phyloP scores from a whole-genome alignment of 2,888 invertebrate species.

The Sarcophaga variegata region DNA sequence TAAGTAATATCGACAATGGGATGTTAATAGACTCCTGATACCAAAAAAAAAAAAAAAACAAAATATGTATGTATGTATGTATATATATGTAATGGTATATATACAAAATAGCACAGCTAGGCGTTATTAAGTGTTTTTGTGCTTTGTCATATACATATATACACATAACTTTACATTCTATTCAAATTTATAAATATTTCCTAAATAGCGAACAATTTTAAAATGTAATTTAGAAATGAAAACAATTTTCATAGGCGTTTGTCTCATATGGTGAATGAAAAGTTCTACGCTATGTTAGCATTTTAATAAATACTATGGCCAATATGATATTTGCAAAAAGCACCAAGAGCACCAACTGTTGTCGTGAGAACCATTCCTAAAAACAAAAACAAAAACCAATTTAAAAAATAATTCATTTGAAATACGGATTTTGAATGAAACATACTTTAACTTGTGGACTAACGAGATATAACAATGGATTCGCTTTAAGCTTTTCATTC shows the following conservation, averaged over 20 bases:
- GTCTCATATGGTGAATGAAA: slow-evolving; percentile 47
- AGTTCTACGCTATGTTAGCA: slow-evolving; percentile 92
- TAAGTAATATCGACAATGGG: slow-evolving; percentile 56
- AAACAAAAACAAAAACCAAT: slow-evolving; percentile 40
- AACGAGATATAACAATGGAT: slow-evolving; percentile 96
- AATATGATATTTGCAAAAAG: slow-evolving; percentile 96
- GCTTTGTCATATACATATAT: neutral
- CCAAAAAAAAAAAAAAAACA: slow-evolving; percentile 7
- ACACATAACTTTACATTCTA: slow-evolving; percentile 26
- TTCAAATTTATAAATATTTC: slow-evolving; percentile 21
- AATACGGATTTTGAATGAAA: neutral
- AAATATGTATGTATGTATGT: too few species aligned
- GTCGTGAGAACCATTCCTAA: slow-evolving; percentile 97
- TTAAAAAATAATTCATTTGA: neutral
- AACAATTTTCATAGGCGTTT: slow-evolving; percentile 27
- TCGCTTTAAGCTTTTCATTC: slow-evolving; percentile 94
- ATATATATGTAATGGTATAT: too few species aligned
- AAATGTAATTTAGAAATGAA: slow-evolving; percentile 36
- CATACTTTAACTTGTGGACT: slow-evolving; percentile 98
- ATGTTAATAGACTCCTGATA: slow-evolving; percentile 55
- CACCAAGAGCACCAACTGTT: slow-evolving; percentile 96
- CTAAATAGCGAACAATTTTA: slow-evolving; percentile 56
- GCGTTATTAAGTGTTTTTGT: neutral
- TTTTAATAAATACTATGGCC: slow-evolving; percentile 97
- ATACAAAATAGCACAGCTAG: too few species aligned